Base-by-base conservation (phyloP, 1,140 invertebrate genomes). In the Agrilus planipennis region DNA sequence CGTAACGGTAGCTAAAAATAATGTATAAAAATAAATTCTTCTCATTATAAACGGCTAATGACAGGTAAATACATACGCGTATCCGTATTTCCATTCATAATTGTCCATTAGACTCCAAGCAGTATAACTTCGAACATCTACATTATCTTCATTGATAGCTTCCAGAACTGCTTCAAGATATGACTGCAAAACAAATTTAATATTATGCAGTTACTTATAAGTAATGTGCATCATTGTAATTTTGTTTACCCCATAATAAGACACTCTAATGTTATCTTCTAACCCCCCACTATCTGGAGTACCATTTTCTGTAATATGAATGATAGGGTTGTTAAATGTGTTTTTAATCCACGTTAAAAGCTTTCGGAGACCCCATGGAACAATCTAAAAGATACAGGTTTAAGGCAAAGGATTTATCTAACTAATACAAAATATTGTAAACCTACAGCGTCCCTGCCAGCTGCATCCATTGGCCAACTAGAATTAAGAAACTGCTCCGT, bases 31-130 rank as follows among this genome's bases (percentile, higher is more conserved):
- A 12, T 36, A 6, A 6, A 29, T 11, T 25, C 5, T 6, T 25
- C 28, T 29, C n/a, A 32, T 11, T 15, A 11, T 32, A 17, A 32
- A 32, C 5, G 15, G 4, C 15, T 11, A 11, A 11, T n/a, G n/a
- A n/a, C n/a, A n/a, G n/a, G n/a, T n/a, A n/a, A n/a, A 30, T 4
- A 64, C 67, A 64, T 57, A 73, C 69, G 69, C 69, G 52, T 72
- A 77, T 43, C 75, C 76, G 44, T 68, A 71, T 37, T 70, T 64
- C 79, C 80, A 84, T 64, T 84, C 81, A 50, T 80, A 83, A 53
- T 83, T 84, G 52, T 87, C 83, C 71, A 85, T 73, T 12, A 86
- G 56, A 14, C 76, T 79, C 83, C 82, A 86, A n/a, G 73, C 69
- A n/a, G 76, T 76, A 52, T 86, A 87, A 0, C 74, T 79, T 17